Percentiles rank a stretch among this genome's conserved stretches.
Conservation (phyloP, 2,113 vertebrate species). For the Salminus brasiliensis region DNA sequence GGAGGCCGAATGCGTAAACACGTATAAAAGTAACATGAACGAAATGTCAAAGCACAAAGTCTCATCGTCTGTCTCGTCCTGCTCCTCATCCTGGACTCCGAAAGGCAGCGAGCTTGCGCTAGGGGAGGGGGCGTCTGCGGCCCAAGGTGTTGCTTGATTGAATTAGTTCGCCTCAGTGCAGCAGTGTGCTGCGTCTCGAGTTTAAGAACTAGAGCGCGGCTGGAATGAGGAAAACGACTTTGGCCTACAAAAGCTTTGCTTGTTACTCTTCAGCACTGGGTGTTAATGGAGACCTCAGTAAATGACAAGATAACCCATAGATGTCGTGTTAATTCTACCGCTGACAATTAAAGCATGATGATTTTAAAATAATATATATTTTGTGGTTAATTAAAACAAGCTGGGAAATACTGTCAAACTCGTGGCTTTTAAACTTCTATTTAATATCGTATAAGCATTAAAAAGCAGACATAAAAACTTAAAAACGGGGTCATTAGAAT, state of each 20-base stretch:
- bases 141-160: constrained; percentile 69
- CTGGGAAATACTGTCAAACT: too few relatives aligned
- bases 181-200: background rate
- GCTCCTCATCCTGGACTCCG: background rate
- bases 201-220: background rate
- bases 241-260: background rate
- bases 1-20: constrained; percentile 15
- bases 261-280: constrained; percentile 23
- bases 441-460: too few relatives aligned
- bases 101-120: constrained; percentile 32
- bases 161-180: constrained; percentile 73
- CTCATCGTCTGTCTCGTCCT: constrained; percentile 17
- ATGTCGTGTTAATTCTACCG: background rate
- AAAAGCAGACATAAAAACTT: too few relatives aligned
- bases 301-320: background rate
- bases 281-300: constrained; percentile 57
- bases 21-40: constrained; percentile 17
- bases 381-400: background rate
- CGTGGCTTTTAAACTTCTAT: too few relatives aligned
- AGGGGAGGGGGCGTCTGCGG: constrained; percentile 47
- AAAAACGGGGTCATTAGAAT: too few relatives aligned
- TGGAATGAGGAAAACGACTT: background rate
- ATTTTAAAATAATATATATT: background rate
- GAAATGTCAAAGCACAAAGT: constrained; percentile 42
- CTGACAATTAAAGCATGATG: background rate